Percentiles rank a stretch among this genome's conserved stretches.
phyloP scores from a whole-genome alignment of 2,797 vertebrate species.

The Sebastes flavidus region DNA sequence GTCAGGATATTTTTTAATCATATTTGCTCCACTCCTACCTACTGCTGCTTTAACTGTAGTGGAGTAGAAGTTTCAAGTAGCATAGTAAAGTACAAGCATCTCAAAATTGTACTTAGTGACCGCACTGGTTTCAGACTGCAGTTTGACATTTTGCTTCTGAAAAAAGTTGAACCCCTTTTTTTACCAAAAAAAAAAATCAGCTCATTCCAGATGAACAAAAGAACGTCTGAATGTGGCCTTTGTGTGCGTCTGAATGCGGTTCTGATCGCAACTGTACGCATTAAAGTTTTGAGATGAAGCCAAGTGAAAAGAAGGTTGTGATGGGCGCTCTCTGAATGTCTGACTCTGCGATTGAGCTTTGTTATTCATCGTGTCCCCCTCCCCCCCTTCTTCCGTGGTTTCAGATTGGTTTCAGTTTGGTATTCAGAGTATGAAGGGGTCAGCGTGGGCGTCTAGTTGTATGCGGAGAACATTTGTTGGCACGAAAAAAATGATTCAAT shows the following conservation, averaged over 20 bases:
- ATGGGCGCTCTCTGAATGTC: slow-evolving; percentile 8
- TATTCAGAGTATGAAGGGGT: slow-evolving; percentile 50
- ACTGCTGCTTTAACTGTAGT: no score
- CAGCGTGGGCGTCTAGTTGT: slow-evolving; percentile 27
- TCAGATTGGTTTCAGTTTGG: slow-evolving; percentile 54
- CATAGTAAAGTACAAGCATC: not conserved
- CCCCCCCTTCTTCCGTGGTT: slow-evolving; percentile 2
- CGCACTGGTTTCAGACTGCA: not conserved
- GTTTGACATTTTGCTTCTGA: not conserved
- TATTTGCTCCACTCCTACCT: no score
- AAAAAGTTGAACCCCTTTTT: not conserved
- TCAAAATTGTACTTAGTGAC: not conserved
- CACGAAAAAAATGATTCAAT: not conserved
- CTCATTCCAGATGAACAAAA: slow-evolving; percentile 17
- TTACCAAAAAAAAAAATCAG: not conserved
- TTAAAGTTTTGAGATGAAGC: not conserved
- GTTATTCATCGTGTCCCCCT: slow-evolving; percentile 13
- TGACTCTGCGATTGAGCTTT: slow-evolving; percentile 3
- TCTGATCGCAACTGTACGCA: slow-evolving; percentile 1
- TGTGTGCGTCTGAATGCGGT: slow-evolving; percentile 15
- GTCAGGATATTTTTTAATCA: no score
- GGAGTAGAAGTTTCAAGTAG: not conserved
- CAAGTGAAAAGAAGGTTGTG: slow-evolving; percentile 11
- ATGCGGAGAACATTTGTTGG: slow-evolving; percentile 1
- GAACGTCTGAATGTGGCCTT: slow-evolving; percentile 27